Evolutionary conservation across 2,797 vertebrate genomes (phyloP), one percentile per base, ranked within the genome.

Genomic region (Masticophis lateralis): DNA sequence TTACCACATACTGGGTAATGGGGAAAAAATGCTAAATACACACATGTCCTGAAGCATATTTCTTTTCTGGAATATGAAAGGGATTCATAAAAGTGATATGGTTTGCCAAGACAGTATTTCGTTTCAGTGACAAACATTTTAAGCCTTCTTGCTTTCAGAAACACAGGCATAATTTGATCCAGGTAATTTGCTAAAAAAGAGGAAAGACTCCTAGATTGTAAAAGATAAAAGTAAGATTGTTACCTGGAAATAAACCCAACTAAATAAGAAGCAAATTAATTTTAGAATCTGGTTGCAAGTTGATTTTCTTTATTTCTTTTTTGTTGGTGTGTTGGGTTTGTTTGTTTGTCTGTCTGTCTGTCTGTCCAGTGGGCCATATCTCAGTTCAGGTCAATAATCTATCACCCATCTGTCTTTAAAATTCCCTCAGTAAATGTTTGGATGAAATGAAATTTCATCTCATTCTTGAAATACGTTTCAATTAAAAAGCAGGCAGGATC

Each of bases 381-480:
- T 88, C 86, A 92, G 13, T 93, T 86, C 32, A 57, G 2, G n/a
- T 95, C 93, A 94, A 57, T 88, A 92, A 93, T 16, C 32, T 37
- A 86, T 5, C 3, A 2, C 8, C 11, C 74, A 20, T 89, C 1
- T 4, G 13, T 63, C 57, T 91, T 63, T 92, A 60, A 94, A 90
- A 20, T 87, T 87, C 89, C 1, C 4, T 0, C 9, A 47, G 27
- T 91, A 90, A 83, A 0, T 87, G 4, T 95, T 93, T 94, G 93
- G 37, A 94, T 96, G 87, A 96, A 96, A 97, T 95, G 88, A 97
- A 97, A 95, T 91, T 94, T 96, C 93, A 94, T 94, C 51, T 90
- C 91, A 27, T 94, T 96, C 74, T 86, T 96, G 25, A 96, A 97
- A 97, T 97, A 96, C 96, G 94, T 94, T 97, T 96, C 96, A 96